Percentiles rank a stretch among this genome's conserved stretches.
Conservation (phyloP, 2,888 invertebrate species). For the Pardosa pseudoannulata region DNA sequence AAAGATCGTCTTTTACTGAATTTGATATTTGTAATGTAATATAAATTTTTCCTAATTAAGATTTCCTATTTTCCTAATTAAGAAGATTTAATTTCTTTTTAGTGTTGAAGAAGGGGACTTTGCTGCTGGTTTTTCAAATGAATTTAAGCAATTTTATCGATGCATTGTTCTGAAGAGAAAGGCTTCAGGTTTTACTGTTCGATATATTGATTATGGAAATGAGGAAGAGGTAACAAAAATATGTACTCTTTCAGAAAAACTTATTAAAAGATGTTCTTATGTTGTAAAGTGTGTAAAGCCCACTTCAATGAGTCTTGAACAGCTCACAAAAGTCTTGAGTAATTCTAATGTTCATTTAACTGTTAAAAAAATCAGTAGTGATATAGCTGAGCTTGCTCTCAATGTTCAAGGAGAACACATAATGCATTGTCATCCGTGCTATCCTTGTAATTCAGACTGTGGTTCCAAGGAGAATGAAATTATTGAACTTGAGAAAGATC, state of each 20-base stretch:
- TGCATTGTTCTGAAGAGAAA: constrained; percentile 44
- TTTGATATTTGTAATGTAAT: too few species aligned
- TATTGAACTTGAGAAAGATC: neutral
- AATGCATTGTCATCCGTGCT: constrained; percentile 14
- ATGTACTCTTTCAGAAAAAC: neutral
- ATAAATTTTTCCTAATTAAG: too few species aligned
- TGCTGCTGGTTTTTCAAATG: constrained; percentile 39
- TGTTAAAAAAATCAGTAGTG: constrained; percentile 1
- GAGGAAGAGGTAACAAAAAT: constrained; percentile 36
- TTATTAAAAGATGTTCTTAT: constrained; percentile 24
- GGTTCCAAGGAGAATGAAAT: neutral
- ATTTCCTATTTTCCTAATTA: too few species aligned
- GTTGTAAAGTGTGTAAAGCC: constrained; percentile 39
- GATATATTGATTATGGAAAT: constrained; percentile 59
- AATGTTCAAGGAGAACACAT: neutral
- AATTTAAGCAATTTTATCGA: constrained; percentile 19
- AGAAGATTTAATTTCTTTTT: too few species aligned
- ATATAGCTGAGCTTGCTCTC: constrained; percentile 18
- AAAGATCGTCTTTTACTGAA: too few species aligned
- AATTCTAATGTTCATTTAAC: neutral
- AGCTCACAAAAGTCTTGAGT: neutral
- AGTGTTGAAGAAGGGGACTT: constrained; percentile 59
- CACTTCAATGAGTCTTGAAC: neutral
- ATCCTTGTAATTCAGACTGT: constrained; percentile 11
- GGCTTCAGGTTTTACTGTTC: constrained; percentile 34